Conservation (phyloP, 1,140 invertebrate species). For the Drosophila repleta region DNA sequence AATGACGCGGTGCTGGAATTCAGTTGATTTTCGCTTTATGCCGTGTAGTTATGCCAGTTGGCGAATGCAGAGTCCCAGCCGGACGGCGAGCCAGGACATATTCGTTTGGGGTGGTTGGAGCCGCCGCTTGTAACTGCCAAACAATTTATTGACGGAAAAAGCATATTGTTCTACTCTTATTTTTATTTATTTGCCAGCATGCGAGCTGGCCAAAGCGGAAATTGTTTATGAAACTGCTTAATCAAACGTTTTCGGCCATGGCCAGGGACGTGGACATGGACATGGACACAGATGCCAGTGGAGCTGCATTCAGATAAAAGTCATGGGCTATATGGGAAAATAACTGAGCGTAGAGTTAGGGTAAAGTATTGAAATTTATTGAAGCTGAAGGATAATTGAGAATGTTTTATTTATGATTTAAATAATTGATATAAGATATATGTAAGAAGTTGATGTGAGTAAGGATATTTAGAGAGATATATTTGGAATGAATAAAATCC, state of each 20-base stretch:
- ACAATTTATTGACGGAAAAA: slow-evolving; percentile 34
- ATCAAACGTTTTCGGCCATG: neutral
- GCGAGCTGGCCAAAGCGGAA: slow-evolving; percentile 15
- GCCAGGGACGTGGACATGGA: neutral
- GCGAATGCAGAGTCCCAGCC: neutral
- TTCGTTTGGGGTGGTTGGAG: slow-evolving; percentile 3
- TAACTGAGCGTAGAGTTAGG: neutral
- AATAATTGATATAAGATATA: too few relatives aligned
- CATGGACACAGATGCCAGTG: neutral
- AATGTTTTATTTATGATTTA: neutral
- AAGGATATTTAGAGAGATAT: too few relatives aligned
- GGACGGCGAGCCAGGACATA: neutral
- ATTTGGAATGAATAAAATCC: too few relatives aligned
- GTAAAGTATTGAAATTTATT: neutral
- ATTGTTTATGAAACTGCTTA: slow-evolving; percentile 15
- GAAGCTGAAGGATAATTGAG: neutral
- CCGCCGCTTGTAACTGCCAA: slow-evolving; percentile 27
- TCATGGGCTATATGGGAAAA: neutral
- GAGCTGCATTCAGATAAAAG: neutral
- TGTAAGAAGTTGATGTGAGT: too few relatives aligned
- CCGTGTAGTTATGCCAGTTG: slow-evolving; percentile 32
- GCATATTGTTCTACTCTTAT: slow-evolving; percentile 17
- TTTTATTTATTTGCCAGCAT: slow-evolving; percentile 26
- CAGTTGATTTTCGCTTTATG: slow-evolving; percentile 37
- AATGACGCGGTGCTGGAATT: slow-evolving; percentile 57